phyloP scores from a whole-genome alignment of 2,888 invertebrate species.

The Stenoptilia bipunctidactyla region DNA sequence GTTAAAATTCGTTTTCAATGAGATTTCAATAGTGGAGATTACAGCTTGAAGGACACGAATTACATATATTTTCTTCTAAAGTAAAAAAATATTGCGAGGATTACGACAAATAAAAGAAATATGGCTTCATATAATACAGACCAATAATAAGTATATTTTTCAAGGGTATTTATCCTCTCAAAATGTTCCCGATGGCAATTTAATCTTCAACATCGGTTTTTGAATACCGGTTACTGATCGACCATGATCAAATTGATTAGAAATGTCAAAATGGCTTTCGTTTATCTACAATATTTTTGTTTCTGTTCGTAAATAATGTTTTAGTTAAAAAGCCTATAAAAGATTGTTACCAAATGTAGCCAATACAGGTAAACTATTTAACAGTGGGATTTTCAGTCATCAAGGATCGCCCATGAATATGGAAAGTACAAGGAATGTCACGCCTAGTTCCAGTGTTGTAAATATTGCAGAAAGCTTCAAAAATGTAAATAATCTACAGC shows the following conservation, averaged over 20 bases:
- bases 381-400: not conserved
- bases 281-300: slow-evolving; percentile 23
- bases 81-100: too few relatives aligned
- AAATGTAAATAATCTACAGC: not conserved
- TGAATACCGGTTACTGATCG: too few relatives aligned
- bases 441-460: not conserved
- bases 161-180: too few relatives aligned
- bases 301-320: slow-evolving; percentile 23
- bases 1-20: too few relatives aligned
- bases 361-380: not conserved
- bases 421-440: not conserved
- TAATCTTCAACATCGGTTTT: too few relatives aligned
- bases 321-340: not conserved
- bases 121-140: too few relatives aligned
- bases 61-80: too few relatives aligned
- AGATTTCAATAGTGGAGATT: too few relatives aligned
- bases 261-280: slow-evolving; percentile 50
- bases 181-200: too few relatives aligned
- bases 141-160: too few relatives aligned
- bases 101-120: too few relatives aligned
- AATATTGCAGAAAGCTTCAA: not conserved
- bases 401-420: not conserved
- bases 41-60: too few relatives aligned
- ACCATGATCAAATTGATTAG: slow-evolving; percentile 10
- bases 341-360: not conserved